Evolutionary conservation across 1,140 invertebrate species (phyloP), one percentile per base, ranked within the genome.

Genomic region (Galleria mellonella): DNA sequence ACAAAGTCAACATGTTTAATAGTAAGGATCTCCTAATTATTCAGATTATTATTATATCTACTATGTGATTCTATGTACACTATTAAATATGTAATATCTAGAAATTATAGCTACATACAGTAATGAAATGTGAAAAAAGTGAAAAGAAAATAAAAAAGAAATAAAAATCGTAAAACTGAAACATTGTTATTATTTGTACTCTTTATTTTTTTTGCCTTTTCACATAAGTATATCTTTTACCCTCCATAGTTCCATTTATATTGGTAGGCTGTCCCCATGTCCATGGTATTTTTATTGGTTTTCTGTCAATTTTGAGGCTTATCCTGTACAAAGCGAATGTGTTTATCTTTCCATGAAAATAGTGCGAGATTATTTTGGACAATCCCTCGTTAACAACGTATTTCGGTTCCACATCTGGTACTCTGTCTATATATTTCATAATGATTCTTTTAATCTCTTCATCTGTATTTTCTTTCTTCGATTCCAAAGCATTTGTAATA

Each of bases 241-340:
- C 46, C 14, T 31, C 46, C 5, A 5, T 12, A 4, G 41, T 50
- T 13, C 33, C 36, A 23, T 55, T 56, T 3, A 49, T 9, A 13
- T 38, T 15, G n/a, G 30, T 47, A 0, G 33, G 43, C 28, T 51
- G 33, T 14, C 63, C 55, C 9, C 73, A 39, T 44, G 60, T 71
- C 78, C 78, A 83, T 7, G 78, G 78, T 36, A 83, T 83, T 64
- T 78, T 73, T 3, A 81, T 66, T 1, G 74, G 70, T 6, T 58
- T 69, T 3, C 62, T 51, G 30, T 78, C 72, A 11, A 81, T 68
- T 36, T 68, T 76, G 14, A 83, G 29, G 44, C 62, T 73, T 29
- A 83, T 59, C 50, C 65, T 72, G 39, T 69, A 83, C 8, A 83
- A 42, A 4, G 76, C 75, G 15, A 83, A 71, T 0, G 65, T 55